Conservation (phyloP, 2,888 invertebrate genomes). For the Plebejus anna region DNA sequence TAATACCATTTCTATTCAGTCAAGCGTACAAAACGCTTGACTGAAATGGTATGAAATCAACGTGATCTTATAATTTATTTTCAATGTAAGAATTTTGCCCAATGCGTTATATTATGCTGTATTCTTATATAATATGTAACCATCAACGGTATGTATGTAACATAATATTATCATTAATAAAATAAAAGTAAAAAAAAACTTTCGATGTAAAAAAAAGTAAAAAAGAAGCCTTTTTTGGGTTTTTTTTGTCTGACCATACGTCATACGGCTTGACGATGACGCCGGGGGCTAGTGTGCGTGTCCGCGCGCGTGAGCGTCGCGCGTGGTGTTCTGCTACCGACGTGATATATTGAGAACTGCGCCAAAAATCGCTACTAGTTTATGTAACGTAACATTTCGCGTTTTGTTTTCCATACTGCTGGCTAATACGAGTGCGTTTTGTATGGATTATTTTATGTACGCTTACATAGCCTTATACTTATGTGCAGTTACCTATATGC, state of each 20-base stretch:
- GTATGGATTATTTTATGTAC: constrained; percentile 12
- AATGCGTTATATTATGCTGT: no score
- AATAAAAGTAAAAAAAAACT: constrained; percentile 3
- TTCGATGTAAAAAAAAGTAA: neutral
- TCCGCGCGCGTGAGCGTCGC: constrained; percentile 51
- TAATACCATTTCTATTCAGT: no score
- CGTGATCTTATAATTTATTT: no score
- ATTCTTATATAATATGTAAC: no score
- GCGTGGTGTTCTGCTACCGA: constrained; percentile 67
- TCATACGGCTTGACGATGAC: constrained; percentile 65
- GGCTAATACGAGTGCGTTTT: constrained; percentile 33
- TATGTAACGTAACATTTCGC: constrained; percentile 46
- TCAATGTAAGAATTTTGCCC: no score
- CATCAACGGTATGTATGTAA: no score
- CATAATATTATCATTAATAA: no score
- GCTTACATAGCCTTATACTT: neutral
- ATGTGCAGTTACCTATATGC: neutral
- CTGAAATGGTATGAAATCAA: no score
- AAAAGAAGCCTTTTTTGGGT: constrained; percentile 12
- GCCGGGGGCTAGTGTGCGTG: constrained; percentile 52
- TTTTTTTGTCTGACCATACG: constrained; percentile 54
- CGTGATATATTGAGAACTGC: constrained; percentile 75
- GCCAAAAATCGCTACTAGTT: constrained; percentile 67
- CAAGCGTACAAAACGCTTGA: no score
- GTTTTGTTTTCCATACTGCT: constrained; percentile 42